Conservation (phyloP, 2,113 vertebrate species). For the Scomber scombrus region DNA sequence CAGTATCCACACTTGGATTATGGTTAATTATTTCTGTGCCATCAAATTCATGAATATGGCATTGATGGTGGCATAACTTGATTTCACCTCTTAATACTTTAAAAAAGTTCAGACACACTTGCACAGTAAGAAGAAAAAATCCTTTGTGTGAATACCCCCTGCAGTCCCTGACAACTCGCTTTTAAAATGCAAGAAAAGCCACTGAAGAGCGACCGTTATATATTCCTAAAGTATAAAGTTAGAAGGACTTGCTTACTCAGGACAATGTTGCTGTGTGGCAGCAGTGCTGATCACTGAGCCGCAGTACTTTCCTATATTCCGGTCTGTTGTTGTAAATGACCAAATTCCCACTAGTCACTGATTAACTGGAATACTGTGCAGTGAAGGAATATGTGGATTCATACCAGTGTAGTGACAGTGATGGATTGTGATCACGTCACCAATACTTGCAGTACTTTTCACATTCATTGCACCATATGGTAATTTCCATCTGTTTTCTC, state of each 20-base stretch:
- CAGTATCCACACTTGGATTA: too few relatives aligned
- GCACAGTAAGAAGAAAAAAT: not conserved
- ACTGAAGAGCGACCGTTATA: not conserved
- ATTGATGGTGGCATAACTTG: not conserved
- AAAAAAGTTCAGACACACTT: not conserved
- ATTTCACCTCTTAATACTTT: not conserved
- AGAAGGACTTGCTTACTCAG: not conserved
- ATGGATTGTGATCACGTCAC: not conserved
- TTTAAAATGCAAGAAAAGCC: not conserved
- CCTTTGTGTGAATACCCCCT: not conserved
- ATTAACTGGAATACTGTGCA: not conserved
- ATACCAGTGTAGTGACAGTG: not conserved
- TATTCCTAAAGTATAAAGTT: not conserved
- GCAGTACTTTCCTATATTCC: not conserved
- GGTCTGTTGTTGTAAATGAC: not conserved
- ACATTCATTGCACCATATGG: conserved; percentile 3
- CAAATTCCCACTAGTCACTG: not conserved
- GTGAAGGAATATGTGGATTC: not conserved
- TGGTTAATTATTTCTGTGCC: too few relatives aligned
- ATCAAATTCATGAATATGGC: not conserved
- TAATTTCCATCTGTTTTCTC: conserved; percentile 4
- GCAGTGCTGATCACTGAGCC: not conserved
- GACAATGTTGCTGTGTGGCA: not conserved
- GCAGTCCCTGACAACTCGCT: not conserved
- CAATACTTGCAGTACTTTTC: not conserved